These are phyloP conservation scores for Eciton burchellii DNA, from an alignment of 1,140 invertebrate genomes.

Conservation along the genomic window DNA sequence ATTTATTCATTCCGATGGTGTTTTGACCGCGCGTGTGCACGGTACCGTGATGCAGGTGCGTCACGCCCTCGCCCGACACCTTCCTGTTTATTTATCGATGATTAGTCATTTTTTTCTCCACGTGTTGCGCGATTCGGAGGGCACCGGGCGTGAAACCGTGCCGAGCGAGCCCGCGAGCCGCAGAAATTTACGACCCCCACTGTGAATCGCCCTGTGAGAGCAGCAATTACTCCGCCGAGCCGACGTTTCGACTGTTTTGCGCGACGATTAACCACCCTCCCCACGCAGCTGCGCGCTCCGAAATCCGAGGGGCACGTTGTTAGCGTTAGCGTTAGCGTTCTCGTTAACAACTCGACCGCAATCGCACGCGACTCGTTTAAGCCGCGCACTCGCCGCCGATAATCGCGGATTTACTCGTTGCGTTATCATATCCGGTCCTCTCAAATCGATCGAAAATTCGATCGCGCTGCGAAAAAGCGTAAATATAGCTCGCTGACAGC, in stretches of 20 bases:
- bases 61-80: constrained; percentile 61
- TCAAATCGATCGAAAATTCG: too few relatives aligned
- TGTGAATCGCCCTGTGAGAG: constrained; percentile 51
- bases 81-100: constrained; percentile 72
- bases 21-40: constrained; percentile 65
- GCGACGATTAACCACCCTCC: constrained; percentile 60
- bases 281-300: neutral
- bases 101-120: constrained; percentile 60
- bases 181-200: constrained; percentile 16
- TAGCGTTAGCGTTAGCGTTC: constrained; percentile 39
- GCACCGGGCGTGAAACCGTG: constrained; percentile 35
- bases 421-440: neutral
- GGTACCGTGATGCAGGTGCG: constrained; percentile 66
- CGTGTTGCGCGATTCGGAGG: constrained; percentile 56
- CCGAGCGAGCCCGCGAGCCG: neutral
- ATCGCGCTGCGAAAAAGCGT: too few relatives aligned
- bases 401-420: constrained; percentile 17
- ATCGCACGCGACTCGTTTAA: constrained; percentile 37
- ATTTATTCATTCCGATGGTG: constrained; percentile 43
- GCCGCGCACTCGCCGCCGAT: neutral
- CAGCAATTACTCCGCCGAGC: constrained; percentile 65
- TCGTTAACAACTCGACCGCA: constrained; percentile 44
- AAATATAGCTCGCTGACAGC: neutral
- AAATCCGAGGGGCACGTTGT: too few relatives aligned
- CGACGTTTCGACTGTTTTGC: constrained; percentile 59